Base-by-base conservation (phyloP, 2,797 vertebrate species). In the Anguilla anguilla region DNA sequence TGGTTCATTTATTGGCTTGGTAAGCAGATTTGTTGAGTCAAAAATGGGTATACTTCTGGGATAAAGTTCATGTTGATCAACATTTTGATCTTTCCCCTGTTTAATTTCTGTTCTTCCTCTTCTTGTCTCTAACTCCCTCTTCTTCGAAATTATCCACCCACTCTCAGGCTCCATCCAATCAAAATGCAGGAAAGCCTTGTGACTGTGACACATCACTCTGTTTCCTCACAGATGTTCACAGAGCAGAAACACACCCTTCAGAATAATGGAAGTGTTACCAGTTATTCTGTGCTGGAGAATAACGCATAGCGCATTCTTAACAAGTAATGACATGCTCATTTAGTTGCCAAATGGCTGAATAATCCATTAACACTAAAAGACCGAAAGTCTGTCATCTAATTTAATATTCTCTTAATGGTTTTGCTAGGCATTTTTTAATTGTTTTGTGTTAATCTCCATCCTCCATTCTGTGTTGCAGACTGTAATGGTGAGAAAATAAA, bases 291-390 rank as follows among this genome's bases (percentile, higher is more conserved):
- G 25, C 6, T 67, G 61, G n/a, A n/a, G 57, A 59, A 59, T 59
- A 59, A 15, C 17, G 57, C 57, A 19, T 19, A 72, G 28, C 11
- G 69, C 28, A 28, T 72, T n/a, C n/a, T 31, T 72, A n/a, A 72
- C 28, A 72, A 72, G 22, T 69, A 28, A 69, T n/a, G 69, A 72
- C 69, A 72, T 72, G 28, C 69, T 31, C 69, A 72, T 72, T 72
- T 13, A 31, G 69, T 72, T 67, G 22, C 61, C 7, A 67, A 67
- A 67, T 67, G 61, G 22, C 61, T n/a, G 22, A 67, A 67, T n/a
- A 67, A 72, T 28, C n/a, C 28, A 39, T 79, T 39, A 39, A 79
- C 15, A 46, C 1, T 39, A 79, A 39, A 22, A 79, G 74, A 46
- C 39, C 9, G 13, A 13, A 19, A 17, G 64, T 67, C 3, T 79